Base-by-base conservation (phyloP, 2,888 invertebrate genomes). In the Philereme transversata region DNA sequence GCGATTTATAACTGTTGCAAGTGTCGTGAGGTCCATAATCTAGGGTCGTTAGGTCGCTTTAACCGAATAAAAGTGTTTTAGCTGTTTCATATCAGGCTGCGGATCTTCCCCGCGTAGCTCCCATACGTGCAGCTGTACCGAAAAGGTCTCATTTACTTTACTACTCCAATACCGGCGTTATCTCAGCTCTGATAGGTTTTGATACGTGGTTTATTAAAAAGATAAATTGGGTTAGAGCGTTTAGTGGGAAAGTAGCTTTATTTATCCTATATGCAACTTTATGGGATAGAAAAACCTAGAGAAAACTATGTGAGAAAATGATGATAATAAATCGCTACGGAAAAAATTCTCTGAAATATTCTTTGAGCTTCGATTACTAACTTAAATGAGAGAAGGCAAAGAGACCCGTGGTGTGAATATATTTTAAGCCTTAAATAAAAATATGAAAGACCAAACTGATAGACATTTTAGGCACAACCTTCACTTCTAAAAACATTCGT, bases 131-230 rank as follows among this genome's bases (percentile, higher is more conserved):
- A 79, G 77, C 80, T 80, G 78, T 71, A 77, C 73, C 75, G 78
- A 74, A 81, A 80, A 79, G 76, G 79, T 79, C 80, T 80, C 80
- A 81, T 81, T 80, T 80, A 77, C 78, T 81, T 81, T 81, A 81
- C 78, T 75, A 72, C 80, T 68, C 70, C 77, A 75, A 79, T 81
- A 78, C 74, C 70, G 70, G 68, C 70, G 72, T 72, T 70, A 75
- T 68, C 71, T 71, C 61, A 60, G 70, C 64, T 58, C 69, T 64
- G 71, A 74, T 75, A 71, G 70, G 71, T 77, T 77, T 72, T 69
- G 71, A 73, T 78, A 71, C 67, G 67, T 64, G 72, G 70, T 73
- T 74, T 76, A 77, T 78, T 73, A 77, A 74, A 76, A 73, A 69
- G 65, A 72, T 71, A 64, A 67, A 69, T 69, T 68, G 60, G 65